Percentiles rank a stretch among this genome's conserved stretches.
Evolutionary conservation across 2,113 vertebrate genomes (phyloP).

Genomic region (Oreochromis aureus): DNA sequence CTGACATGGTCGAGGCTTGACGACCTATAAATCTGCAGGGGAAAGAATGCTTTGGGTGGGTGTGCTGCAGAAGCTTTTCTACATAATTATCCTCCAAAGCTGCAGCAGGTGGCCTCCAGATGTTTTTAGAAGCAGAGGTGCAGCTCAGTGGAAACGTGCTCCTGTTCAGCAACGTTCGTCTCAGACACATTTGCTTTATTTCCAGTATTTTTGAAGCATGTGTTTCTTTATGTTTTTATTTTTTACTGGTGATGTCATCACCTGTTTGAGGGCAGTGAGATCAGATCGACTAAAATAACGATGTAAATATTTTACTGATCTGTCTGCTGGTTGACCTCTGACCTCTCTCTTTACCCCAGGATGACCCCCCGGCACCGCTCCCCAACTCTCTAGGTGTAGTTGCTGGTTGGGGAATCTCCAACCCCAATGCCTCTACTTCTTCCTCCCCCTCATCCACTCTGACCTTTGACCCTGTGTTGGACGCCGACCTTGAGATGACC

Average conservation of each 20-base stretch:
- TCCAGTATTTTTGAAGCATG: neutral
- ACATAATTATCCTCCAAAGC: neutral
- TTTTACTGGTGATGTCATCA: neutral
- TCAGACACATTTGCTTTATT: neutral
- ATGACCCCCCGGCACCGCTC: slow-evolving; percentile 57
- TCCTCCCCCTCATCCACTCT: slow-evolving; percentile 61
- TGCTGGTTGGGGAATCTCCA: slow-evolving; percentile 93
- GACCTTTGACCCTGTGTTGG: slow-evolving; percentile 63
- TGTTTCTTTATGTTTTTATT: neutral
- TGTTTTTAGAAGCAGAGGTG: neutral
- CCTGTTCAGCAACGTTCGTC: neutral
- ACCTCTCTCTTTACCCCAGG: slow-evolving; percentile 17
- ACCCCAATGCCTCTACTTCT: slow-evolving; percentile 74
- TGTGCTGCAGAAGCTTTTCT: neutral
- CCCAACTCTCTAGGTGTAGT: slow-evolving; percentile 86
- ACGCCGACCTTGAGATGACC: slow-evolving; percentile 70
- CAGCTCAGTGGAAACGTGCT: neutral
- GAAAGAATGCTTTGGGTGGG: neutral
- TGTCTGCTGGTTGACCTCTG: neutral
- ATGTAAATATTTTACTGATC: neutral
- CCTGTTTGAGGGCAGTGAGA: neutral
- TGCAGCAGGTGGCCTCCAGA: neutral
- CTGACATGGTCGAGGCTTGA: neutral
- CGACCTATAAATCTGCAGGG: neutral
- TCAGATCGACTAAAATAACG: neutral